Base-by-base conservation (phyloP, 1,140 invertebrate species). In the Drosophila bipectinata region DNA sequence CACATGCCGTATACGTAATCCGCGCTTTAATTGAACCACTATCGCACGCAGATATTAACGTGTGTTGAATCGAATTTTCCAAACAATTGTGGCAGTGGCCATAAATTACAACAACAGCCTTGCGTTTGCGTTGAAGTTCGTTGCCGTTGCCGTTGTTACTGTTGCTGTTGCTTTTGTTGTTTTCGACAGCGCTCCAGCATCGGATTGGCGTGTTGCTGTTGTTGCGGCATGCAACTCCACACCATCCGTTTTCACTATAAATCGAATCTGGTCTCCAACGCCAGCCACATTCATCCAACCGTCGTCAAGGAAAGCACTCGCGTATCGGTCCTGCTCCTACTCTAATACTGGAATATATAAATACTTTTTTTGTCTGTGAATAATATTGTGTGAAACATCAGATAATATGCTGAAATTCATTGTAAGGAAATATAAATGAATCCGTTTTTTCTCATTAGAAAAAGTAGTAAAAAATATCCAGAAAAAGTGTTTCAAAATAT, bases 261-360 rank as follows among this genome's bases (percentile, higher is more conserved):
- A 91, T 91, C 90, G 90, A 79, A 91, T 91, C 90, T 91, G 90
- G 90, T 87, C 75, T 48, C 84, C 67, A 73, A 53, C 34, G 26
- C 15, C 39, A 87, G 85, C 74, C 79, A 90, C 85, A 91, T 90
- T 91, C 90, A 87, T 72, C 72, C 64, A 44, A 56, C 48, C 57
- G 58, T 41, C 75, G 82, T 62, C 79, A 59, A 84, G 69, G 72
- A 71, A 57, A 60, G 72, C 64, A 53, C 63, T 77, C 72, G 84
- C 47, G 52, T 48, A 52, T 34, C 34, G 26, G 60, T 18, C 26
- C 47, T 52, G 52, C 15, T 30, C 30, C 56, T 57, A 52, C 34
- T 44, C 14, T 39, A 3, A 28, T 28, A 24, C 6, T 44, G 9
- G 41, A 12, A 44, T n/a, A 69, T 48, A 44, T 55, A 30, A 12